phyloP scores from a whole-genome alignment of 2,797 vertebrate species.

The Diceros bicornis region DNA sequence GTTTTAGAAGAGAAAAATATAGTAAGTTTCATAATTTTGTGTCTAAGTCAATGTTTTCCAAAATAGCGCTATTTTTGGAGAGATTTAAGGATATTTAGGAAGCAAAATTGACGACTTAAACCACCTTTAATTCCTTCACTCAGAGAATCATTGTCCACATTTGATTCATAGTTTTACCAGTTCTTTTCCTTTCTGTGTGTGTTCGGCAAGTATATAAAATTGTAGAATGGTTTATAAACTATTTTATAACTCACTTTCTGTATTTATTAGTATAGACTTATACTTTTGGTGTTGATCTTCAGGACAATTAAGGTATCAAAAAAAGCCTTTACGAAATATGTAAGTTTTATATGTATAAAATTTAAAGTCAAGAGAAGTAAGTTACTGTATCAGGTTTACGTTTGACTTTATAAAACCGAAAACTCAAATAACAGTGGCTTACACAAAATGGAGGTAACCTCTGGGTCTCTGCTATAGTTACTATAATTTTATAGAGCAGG shows the following conservation, averaged over 20 bases:
- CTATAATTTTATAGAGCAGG: neutral
- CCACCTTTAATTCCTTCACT: neutral
- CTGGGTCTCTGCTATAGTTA: neutral
- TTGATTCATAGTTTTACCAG: neutral
- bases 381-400: neutral
- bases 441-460: neutral
- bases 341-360: neutral
- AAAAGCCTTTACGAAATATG: neutral
- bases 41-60: neutral
- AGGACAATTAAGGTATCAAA: neutral
- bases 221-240: neutral
- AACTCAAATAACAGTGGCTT: neutral
- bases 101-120: neutral
- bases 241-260: neutral
- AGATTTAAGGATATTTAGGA: neutral
- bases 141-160: neutral
- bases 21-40: neutral
- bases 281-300: neutral
- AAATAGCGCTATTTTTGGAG: conserved; percentile 26
- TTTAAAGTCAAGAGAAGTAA: neutral
- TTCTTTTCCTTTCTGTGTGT: neutral
- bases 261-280: neutral
- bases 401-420: conserved; percentile 5
- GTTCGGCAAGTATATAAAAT: neutral
- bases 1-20: neutral